Evolutionary conservation across 2,113 vertebrate species (phyloP), one percentile per base, ranked within the genome.

Genomic region (Tylochromis polylepis): DNA sequence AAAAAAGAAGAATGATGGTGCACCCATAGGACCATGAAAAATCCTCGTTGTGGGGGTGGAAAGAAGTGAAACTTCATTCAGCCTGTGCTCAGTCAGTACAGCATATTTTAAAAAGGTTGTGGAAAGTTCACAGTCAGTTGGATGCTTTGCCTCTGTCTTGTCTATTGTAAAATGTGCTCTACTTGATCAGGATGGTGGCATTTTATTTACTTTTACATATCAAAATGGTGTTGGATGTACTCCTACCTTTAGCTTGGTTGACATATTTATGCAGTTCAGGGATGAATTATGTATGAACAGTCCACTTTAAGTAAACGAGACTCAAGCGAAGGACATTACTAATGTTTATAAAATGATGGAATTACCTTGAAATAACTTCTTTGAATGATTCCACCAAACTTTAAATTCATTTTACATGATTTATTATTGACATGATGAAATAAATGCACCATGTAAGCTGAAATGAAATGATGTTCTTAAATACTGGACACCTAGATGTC

Each of bases 111-210:
- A 90, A 79, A 91, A 93, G 81, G 82, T 80, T 85, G 79, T 83
- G 82, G 24, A 88, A 82, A 85, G 87, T 92, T 94, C 88, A 91
- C 86, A 91, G 90, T 86, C 89, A 91, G 85, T 83, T 57, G 78
- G 83, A 79, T 34, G 16, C 65, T 83, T n/a, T 22, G 18, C 8
- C 11, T 81, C 75, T 57, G 62, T 83, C 49, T 85, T 9, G 14
- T 18, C 43, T n/a, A 86, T 85, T 91, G 67, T 92, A 22, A 88
- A 80, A 88, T 90, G 18, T 2, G 20, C 51, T 83, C 84, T 38
- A 34, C 46, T 82, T 87, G 80, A 85, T 90, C 65, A 67, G 77
- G 58, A 72, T 49, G 24, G 29, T 59, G 82, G 34, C 31, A 82
- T 87, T 91, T 92, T 82, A 55, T 80, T 56, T 81, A 6, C 79